Conservation (phyloP, 2,888 invertebrate genomes). For the Drosophila picticornis region DNA sequence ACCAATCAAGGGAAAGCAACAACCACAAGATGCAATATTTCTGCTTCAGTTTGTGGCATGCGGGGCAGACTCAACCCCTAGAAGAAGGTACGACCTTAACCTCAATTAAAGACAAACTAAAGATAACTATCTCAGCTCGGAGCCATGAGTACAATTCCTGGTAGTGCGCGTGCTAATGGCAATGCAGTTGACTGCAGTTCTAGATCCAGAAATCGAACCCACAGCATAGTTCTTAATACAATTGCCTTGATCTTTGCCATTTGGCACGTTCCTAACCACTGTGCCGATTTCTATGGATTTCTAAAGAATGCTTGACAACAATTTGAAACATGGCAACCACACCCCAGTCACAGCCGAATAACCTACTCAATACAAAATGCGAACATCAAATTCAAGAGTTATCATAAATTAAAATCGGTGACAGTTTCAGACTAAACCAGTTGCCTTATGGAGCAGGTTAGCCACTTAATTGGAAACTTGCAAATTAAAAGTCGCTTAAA, state of each 20-base stretch:
- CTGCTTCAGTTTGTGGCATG: conserved; percentile 33
- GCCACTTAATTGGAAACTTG: conserved; percentile 62
- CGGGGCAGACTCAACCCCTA: conserved; percentile 42
- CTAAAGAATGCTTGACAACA: conserved; percentile 25
- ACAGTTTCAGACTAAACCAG: conserved; percentile 58
- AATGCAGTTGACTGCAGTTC: conserved; percentile 34
- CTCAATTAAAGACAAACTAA: conserved; percentile 62
- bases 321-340: conserved; percentile 39
- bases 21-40: background rate
- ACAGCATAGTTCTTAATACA: conserved; percentile 19
- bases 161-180: conserved; percentile 70
- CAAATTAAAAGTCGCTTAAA: conserved; percentile 72
- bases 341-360: conserved; percentile 46
- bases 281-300: conserved; percentile 29
- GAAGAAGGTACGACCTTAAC: conserved; percentile 21
- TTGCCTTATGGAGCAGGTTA: conserved; percentile 47
- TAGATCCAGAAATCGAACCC: conserved; percentile 21
- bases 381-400: conserved; percentile 49
- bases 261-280: conserved; percentile 62
- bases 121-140: conserved; percentile 49
- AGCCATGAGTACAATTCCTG: conserved; percentile 37
- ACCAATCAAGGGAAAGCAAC: conserved; percentile 24
- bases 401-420: conserved; percentile 62
- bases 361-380: conserved; percentile 21
- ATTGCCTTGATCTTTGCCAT: conserved; percentile 32